Evolutionary conservation across 1,140 invertebrate species (phyloP).

Genomic region (Zophobas morio): DNA sequence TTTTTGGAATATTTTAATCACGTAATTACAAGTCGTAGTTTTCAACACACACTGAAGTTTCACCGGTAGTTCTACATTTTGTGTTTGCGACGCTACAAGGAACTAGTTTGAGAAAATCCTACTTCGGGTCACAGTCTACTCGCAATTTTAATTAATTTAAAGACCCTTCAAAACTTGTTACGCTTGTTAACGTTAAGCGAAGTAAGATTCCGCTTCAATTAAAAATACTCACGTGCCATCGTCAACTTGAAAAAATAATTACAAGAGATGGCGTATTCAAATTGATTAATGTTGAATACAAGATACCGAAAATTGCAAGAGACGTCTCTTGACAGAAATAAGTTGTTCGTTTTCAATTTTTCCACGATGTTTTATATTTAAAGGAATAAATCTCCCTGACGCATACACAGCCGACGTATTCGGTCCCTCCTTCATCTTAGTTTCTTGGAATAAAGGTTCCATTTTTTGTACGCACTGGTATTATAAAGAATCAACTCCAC

Average conservation of each 20-base stretch:
- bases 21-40: too few species aligned
- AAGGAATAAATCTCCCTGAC: conserved; percentile 25
- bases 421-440: neutral
- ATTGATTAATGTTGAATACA: conserved; percentile 12
- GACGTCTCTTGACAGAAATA: neutral
- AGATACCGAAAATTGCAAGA: conserved; percentile 4
- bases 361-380: conserved; percentile 22
- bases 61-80: neutral
- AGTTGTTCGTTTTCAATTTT: conserved; percentile 4
- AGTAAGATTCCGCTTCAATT: neutral
- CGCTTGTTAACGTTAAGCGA: neutral
- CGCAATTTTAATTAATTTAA: neutral
- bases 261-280: neutral
- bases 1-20: too few species aligned
- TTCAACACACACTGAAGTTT: too few species aligned
- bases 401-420: conserved; percentile 5
- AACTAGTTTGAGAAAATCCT: neutral
- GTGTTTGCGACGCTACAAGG: neutral
- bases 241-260: neutral
- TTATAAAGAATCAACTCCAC: too few species aligned
- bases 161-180: neutral
- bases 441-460: conserved; percentile 16
- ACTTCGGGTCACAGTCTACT: neutral
- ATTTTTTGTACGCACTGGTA: neutral
- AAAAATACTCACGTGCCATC: conserved; percentile 1